phyloP scores from a whole-genome alignment of 2,888 invertebrate species.

The Drosophila sordidula region DNA sequence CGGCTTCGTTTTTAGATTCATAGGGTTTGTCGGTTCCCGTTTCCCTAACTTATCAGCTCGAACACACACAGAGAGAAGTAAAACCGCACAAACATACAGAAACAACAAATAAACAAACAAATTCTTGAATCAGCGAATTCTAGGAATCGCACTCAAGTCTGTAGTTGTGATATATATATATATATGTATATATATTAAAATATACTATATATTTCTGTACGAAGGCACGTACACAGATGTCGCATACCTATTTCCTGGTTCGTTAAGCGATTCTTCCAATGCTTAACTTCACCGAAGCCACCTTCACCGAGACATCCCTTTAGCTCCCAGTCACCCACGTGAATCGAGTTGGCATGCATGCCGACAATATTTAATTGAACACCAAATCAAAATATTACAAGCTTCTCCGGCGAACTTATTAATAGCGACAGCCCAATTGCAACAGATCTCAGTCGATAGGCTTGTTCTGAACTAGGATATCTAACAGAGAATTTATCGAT shows the following conservation, averaged over 20 bases:
- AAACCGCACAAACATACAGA: conserved; percentile 1
- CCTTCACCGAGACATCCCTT: conserved; percentile 89
- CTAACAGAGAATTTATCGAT: not conserved
- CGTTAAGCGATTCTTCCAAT: conserved; percentile 88
- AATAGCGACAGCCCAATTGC: conserved; percentile 27
- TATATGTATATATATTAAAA: conserved; percentile 6
- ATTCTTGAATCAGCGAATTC: conserved; percentile 45
- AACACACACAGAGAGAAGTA: not conserved
- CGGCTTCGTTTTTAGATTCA: not conserved
- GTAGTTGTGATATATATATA: not conserved
- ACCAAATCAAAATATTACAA: not conserved
- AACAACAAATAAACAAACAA: conserved; percentile 19
- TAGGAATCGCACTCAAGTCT: conserved; percentile 19
- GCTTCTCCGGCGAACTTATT: conserved; percentile 21
- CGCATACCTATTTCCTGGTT: conserved; percentile 87
- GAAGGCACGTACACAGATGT: conserved; percentile 30
- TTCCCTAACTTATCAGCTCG: conserved; percentile 27
- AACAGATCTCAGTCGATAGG: conserved; percentile 12
- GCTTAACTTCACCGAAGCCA: conserved; percentile 90
- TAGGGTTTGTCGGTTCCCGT: not conserved
- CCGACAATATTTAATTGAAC: not conserved
- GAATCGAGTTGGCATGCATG: conserved; percentile 15
- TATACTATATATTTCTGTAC: conserved; percentile 14
- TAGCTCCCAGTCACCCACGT: conserved; percentile 83
- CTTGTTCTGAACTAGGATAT: not conserved